Evolutionary conservation across 2,888 invertebrate species (phyloP), one percentile per base, ranked within the genome.

Genomic region (Eristalis arbustorum): DNA sequence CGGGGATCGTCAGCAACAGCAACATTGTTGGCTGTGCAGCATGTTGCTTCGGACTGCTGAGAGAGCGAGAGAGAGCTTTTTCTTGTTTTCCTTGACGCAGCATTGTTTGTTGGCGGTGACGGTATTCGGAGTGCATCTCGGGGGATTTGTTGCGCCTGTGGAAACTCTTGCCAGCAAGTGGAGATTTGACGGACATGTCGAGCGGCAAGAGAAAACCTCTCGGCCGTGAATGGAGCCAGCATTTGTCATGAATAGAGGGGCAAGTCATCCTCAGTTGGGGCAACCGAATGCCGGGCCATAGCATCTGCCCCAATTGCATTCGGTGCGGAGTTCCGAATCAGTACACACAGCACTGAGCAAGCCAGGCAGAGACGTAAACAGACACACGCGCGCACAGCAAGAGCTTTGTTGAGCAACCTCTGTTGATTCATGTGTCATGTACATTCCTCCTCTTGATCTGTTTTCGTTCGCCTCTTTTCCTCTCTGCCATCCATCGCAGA

Each of bases 401-500:
- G 28, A 64, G 64, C 64, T 64, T 66, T 75, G 22, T 13, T 40
- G n/a, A 31, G 66, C 67, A 67, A 61, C 64, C 49, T n/a, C 31
- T 42, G 56, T 68, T 76, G 49, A 71, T 66, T 57, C 64, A 71
- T 66, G 56, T 59, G 64, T 31, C 25, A 71, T 25, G 64, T 22
- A 3, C 22, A 37, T 37, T 64, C 25, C 59, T 42, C 49, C 42
- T 73, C 34, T 67, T 49, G 62, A 62, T 79, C 67, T 74, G 74
- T 40, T 74, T 80, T 34, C 56, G 31, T 80, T 80, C 57, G 63
- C 31, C 74, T 68, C n/a, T n/a, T n/a, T n/a, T n/a, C n/a, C n/a
- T n/a, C n/a, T n/a, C n/a, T n/a, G n/a, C n/a, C n/a, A n/a, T 74
- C 25, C 63, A 64, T 81, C 75, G 31, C 31, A 62, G 49, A 71